Conservation (phyloP, 2,113 vertebrate species). For the Aegithalos caudatus region DNA sequence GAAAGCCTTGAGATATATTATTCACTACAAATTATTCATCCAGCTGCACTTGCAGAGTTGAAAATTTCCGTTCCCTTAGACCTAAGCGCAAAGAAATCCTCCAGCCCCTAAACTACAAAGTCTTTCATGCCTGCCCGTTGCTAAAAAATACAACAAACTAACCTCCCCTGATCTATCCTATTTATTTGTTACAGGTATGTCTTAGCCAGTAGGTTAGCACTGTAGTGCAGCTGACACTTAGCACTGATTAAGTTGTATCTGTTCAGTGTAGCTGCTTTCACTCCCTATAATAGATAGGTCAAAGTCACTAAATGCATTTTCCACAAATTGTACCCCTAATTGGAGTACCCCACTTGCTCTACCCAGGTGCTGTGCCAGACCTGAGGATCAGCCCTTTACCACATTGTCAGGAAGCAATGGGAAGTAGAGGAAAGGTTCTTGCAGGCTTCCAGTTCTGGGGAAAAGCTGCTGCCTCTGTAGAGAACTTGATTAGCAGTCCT, state of each 20-base stretch:
- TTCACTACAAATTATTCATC: conserved; percentile 47
- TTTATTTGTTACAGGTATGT: not conserved
- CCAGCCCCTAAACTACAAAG: not conserved
- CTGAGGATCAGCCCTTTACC: not conserved
- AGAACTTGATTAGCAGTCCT: not conserved
- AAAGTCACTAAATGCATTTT: not conserved
- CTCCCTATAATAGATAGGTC: not conserved
- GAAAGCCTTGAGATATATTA: conserved; percentile 32
- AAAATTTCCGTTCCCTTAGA: conserved; percentile 28
- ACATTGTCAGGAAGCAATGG: not conserved
- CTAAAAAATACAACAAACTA: not conserved
- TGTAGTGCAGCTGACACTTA: not conserved
- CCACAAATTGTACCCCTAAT: not conserved
- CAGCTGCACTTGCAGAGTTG: conserved; percentile 33
- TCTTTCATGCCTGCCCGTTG: not conserved
- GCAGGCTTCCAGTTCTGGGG: not conserved
- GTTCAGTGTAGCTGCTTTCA: not conserved
- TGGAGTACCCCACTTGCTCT: not conserved
- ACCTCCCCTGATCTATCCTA: not conserved
- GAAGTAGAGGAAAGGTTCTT: not conserved
- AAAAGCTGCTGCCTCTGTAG: not conserved
- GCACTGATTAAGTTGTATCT: not conserved
- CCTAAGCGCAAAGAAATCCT: not conserved
- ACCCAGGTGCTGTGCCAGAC: not conserved
- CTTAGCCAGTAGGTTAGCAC: not conserved